Evolutionary conservation across 2,113 vertebrate species (phyloP).

Genomic region (Calyptomena viridis): DNA sequence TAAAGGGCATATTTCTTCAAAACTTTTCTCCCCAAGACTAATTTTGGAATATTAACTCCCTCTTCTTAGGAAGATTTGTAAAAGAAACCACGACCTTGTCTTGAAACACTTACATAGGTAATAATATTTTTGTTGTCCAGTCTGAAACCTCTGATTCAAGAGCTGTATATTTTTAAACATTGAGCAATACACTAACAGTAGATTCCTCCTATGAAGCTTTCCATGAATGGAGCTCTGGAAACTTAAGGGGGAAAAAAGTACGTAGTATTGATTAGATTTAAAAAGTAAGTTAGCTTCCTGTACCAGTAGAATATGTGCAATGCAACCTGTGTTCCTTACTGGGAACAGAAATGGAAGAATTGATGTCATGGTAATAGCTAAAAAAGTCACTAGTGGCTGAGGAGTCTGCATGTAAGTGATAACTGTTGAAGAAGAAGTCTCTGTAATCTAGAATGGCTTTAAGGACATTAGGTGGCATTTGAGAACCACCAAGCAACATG

Average conservation of each 20-base stretch:
- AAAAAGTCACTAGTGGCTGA: neutral
- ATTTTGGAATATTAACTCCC: neutral
- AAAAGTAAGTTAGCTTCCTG: neutral
- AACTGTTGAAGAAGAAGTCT: neutral
- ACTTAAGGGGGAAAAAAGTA: fast-evolving
- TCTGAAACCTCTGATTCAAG: neutral
- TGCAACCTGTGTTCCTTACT: neutral
- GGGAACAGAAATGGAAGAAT: neutral
- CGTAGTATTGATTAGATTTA: neutral
- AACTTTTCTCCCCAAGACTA: neutral
- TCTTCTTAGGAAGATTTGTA: neutral
- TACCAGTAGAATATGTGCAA: neutral
- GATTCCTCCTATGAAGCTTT: neutral
- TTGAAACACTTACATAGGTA: neutral
- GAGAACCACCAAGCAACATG: neutral
- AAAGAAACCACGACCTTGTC: neutral
- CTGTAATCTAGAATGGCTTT: neutral
- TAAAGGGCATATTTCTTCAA: neutral
- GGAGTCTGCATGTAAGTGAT: neutral
- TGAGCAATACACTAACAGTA: neutral
- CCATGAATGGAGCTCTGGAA: neutral
- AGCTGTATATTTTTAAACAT: neutral
- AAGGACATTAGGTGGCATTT: neutral
- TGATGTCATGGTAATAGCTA: neutral
- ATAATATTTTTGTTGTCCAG: neutral